A percentile compares a stretch with the other conserved stretches of the same genome.
phyloP scores from a whole-genome alignment of 2,888 invertebrate species.

The Conops quadrifasciatus region DNA sequence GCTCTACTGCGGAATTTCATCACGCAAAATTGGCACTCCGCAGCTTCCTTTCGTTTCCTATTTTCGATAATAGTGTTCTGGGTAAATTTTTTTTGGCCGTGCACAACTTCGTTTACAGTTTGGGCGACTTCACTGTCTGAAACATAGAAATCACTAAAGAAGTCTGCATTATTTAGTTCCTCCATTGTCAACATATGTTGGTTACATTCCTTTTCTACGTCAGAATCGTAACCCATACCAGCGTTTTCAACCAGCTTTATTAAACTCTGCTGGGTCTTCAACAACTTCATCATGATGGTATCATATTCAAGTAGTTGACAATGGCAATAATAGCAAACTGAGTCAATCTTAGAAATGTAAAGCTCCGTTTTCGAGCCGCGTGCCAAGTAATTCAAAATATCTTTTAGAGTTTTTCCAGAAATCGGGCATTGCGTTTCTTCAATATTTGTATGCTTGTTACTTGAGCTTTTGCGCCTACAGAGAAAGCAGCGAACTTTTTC shows the following conservation, averaged over 20 bases:
- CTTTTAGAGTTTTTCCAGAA: slow-evolving; percentile 43
- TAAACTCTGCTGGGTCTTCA: slow-evolving; percentile 43
- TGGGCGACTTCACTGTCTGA: slow-evolving; percentile 46
- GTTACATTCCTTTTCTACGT: slow-evolving; percentile 45
- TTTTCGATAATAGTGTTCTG: not conserved
- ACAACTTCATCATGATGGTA: slow-evolving; percentile 38
- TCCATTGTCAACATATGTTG: slow-evolving; percentile 44
- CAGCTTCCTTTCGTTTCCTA: not conserved
- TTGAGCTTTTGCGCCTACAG: slow-evolving; percentile 41
- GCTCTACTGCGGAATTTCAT: slow-evolving; percentile 45
- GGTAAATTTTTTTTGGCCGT: slow-evolving; percentile 9
- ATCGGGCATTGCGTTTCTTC: slow-evolving; percentile 40
- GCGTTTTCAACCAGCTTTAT: slow-evolving; percentile 46
- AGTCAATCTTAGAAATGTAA: slow-evolving; percentile 39
- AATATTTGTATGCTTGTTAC: slow-evolving; percentile 36
- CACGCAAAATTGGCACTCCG: slow-evolving; percentile 47
- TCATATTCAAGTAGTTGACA: slow-evolving; percentile 44
- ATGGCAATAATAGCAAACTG: slow-evolving; percentile 42
- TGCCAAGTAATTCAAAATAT: slow-evolving; percentile 43
- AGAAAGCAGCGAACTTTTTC: slow-evolving; percentile 42
- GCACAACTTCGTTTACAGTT: slow-evolving; percentile 44
- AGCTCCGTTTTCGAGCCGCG: slow-evolving; percentile 42
- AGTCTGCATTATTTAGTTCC: slow-evolving; percentile 44
- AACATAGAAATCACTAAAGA: slow-evolving; percentile 43
- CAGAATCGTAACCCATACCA: slow-evolving; percentile 42